phyloP scores from a whole-genome alignment of 2,888 invertebrate species.

The Trachelus stipa region DNA sequence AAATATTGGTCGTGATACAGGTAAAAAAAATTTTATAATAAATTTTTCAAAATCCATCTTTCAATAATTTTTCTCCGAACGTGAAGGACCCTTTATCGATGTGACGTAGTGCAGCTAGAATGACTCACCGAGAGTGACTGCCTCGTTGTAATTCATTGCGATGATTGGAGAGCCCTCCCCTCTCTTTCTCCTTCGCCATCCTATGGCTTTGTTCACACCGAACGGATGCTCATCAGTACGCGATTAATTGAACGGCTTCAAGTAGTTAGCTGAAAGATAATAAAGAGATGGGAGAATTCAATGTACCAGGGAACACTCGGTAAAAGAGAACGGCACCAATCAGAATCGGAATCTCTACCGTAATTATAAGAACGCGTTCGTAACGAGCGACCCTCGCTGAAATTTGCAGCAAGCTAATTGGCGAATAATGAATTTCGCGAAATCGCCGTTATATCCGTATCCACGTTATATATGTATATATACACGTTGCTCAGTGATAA shows the following conservation, averaged over 20 bases:
- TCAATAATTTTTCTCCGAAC: background rate
- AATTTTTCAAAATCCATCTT: background rate
- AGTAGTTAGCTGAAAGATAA: background rate
- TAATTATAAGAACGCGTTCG: background rate
- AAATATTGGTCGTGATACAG: background rate
- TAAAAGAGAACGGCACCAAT: background rate
- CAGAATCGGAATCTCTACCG: background rate
- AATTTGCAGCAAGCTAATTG: background rate
- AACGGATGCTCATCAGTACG: background rate
- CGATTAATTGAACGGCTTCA: background rate
- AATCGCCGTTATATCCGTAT: background rate
- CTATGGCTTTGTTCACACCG: background rate
- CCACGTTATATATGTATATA: background rate
- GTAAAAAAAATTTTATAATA: background rate
- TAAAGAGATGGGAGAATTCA: background rate
- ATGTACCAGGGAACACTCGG: background rate
- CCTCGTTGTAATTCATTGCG: constrained; percentile 59
- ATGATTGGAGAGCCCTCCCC: constrained; percentile 41
- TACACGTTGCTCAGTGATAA: background rate
- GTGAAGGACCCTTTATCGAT: constrained; percentile 28
- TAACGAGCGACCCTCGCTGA: background rate
- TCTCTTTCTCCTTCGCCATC: background rate
- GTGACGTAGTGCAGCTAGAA: constrained; percentile 28
- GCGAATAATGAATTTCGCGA: background rate
- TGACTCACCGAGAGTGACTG: constrained; percentile 49